These are phyloP conservation scores for Cebidichthys violaceus DNA, from an alignment of 2,113 vertebrate genomes.

Conservation along the genomic window DNA sequence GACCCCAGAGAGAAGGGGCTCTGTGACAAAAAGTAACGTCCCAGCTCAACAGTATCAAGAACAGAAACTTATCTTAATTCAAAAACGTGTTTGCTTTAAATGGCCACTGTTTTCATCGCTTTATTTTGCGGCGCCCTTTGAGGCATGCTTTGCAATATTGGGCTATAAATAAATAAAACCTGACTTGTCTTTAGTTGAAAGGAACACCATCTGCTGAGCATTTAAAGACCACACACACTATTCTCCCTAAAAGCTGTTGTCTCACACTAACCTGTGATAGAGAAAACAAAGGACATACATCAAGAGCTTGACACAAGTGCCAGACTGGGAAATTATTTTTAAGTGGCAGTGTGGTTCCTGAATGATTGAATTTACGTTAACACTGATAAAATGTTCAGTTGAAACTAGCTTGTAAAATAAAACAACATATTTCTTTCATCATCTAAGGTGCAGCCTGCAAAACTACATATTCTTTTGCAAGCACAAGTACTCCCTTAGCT, in stretches of 20 bases:
- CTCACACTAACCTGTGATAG: slow-evolving; percentile 23
- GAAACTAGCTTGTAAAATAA: slow-evolving; percentile 49
- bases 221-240: slow-evolving; percentile 27
- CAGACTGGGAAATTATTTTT: slow-evolving; percentile 47
- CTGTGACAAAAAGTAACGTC: slow-evolving; percentile 28
- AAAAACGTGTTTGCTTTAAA: not conserved
- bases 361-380: slow-evolving; percentile 43
- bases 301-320: slow-evolving; percentile 41
- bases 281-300: slow-evolving; percentile 38
- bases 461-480: slow-evolving; percentile 29
- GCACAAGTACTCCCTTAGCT: slow-evolving; percentile 41
- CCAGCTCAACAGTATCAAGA: not conserved
- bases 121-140: not conserved
- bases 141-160: slow-evolving; percentile 22
- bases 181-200: slow-evolving; percentile 32
- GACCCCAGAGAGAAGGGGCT: slow-evolving; percentile 46
- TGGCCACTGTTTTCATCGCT: not conserved
- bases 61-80: slow-evolving; percentile 29
- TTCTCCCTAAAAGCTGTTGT: slow-evolving; percentile 22
- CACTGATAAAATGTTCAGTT: slow-evolving; percentile 28
- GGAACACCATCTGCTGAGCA: slow-evolving; percentile 47
- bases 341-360: slow-evolving; percentile 30
- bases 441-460: slow-evolving; percentile 34
- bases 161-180: slow-evolving; percentile 41
- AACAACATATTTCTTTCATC: slow-evolving; percentile 44